A percentile compares a stretch with the other conserved stretches of the same genome.
These are phyloP conservation scores for Saturnia pavonia DNA, from an alignment of 2,888 invertebrate species.

Conservation along the genomic window DNA sequence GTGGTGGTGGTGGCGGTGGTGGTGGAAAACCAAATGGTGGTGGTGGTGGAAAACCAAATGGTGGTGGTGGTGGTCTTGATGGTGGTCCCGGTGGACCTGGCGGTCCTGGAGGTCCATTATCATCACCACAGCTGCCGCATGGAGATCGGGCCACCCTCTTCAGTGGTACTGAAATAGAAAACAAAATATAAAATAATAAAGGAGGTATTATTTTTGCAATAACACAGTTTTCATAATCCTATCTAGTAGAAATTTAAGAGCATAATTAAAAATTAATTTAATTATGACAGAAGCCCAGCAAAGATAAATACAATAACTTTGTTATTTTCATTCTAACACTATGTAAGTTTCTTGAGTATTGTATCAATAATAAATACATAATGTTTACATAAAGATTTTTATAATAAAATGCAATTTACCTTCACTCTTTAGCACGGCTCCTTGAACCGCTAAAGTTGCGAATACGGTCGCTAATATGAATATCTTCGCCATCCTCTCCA, in stretches of 20 bases:
- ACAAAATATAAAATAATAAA: background rate
- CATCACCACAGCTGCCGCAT: constrained; percentile 27
- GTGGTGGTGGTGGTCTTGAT: too few species aligned
- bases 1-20: constrained; percentile 20
- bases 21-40: too few species aligned
- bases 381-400: too few species aligned
- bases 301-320: background rate
- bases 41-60: too few species aligned
- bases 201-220: background rate
- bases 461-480: constrained; percentile 31
- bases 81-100: constrained; percentile 5
- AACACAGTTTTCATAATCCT: background rate
- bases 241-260: too few species aligned
- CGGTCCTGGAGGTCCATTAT: background rate
- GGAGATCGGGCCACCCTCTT: constrained; percentile 29
- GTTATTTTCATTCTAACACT: background rate
- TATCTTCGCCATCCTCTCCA: constrained; percentile 35
- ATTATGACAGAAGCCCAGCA: too few species aligned
- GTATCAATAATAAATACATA: too few species aligned
- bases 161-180: constrained; percentile 24
- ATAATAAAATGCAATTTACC: constrained; percentile 25
- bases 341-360: background rate
- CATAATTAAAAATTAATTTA: too few species aligned
- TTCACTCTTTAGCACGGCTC: constrained; percentile 31
- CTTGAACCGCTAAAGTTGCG: constrained; percentile 32